Evolutionary conservation across 2,888 invertebrate genomes (phyloP), one percentile per base, ranked within the genome.

Genomic region (Parnassius apollo): DNA sequence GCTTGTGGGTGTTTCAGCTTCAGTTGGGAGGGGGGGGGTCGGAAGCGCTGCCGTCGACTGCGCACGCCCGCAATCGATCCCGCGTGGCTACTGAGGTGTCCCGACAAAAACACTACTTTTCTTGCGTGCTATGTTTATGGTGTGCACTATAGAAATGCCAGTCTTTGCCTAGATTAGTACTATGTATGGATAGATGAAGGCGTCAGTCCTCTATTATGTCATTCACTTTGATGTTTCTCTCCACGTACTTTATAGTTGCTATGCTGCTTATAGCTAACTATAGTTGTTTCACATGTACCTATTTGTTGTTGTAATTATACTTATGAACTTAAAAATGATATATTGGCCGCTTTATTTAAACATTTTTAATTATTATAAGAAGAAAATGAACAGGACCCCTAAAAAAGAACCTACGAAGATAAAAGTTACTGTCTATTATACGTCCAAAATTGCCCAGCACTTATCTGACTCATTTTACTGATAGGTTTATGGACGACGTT

Each of bases 51-150:
- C 63, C 42, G 11, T 55, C 49, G 45, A 72, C 50, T 80, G 91
- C 92, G 92, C 91, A 89, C 85, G 91, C 85, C 70, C 75, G 81
- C 63, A 74, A 92, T 92, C 92, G 92, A 92, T 91, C 91, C 82
- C 81, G 80, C 81, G 72, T 82, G 81, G 78, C 78, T 74, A 74
- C 73, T 76, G 82, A 83, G 84, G 85, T 86, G 81, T 84, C 81
- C 83, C 75, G 71, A 77, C 78, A 82, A 74, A 78, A 82, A 79
- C 81, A 80, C 78, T 79, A 78, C 78, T 79, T 80, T 78, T 77
- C 78, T 77, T 71, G 72, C 78, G 76, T 73, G 71, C 76, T 77
- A 74, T 78, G 74, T 70, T 68, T 69, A 72, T 67, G 66, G 66
- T 59, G 62, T 60, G 49, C 59, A 51, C 59, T 68, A 71, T 69